phyloP scores from a whole-genome alignment of 2,888 invertebrate species.

The Hirtodrosophila duncani region DNA sequence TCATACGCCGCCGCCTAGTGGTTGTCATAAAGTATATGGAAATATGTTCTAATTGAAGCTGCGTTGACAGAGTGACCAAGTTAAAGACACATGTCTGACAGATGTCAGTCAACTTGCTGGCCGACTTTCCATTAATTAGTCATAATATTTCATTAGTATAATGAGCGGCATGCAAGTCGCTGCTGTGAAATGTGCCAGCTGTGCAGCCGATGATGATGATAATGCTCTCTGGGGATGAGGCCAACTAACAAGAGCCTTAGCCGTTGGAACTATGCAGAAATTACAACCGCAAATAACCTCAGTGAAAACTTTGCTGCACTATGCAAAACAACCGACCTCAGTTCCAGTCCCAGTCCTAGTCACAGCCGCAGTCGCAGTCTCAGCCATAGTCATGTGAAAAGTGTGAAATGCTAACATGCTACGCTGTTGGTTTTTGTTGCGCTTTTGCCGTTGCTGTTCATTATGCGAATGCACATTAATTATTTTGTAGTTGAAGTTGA shows the following conservation, averaged over 20 bases:
- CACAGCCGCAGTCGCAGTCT: no score
- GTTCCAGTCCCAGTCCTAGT: no score
- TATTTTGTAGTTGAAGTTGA: constrained; percentile 55
- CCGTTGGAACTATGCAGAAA: constrained; percentile 35
- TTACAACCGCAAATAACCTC: constrained; percentile 12
- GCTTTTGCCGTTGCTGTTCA: constrained; percentile 55
- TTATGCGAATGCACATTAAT: constrained; percentile 70
- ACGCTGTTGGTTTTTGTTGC: constrained; percentile 11
- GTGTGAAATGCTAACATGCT: constrained; percentile 65
- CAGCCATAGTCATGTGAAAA: constrained; percentile 50
- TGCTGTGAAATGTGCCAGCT: constrained; percentile 64
- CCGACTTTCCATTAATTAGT: constrained; percentile 69
- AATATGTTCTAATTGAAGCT: constrained; percentile 62
- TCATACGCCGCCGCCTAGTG: constrained; percentile 19
- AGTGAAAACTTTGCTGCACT: constrained; percentile 18
- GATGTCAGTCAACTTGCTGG: constrained; percentile 47
- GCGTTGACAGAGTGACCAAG: constrained; percentile 69
- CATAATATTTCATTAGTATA: constrained; percentile 68
- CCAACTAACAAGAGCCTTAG: neutral
- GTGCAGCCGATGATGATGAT: constrained; percentile 20
- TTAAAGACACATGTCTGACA: constrained; percentile 70
- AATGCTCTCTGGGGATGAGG: neutral
- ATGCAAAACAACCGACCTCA: constrained; percentile 55
- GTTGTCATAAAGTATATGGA: constrained; percentile 26
- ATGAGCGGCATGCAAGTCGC: constrained; percentile 54